Evolutionary conservation across 30 jellyfish, hydroid and myxozoan species (phyloP).

Genomic region (Aurelia sp.): DNA sequence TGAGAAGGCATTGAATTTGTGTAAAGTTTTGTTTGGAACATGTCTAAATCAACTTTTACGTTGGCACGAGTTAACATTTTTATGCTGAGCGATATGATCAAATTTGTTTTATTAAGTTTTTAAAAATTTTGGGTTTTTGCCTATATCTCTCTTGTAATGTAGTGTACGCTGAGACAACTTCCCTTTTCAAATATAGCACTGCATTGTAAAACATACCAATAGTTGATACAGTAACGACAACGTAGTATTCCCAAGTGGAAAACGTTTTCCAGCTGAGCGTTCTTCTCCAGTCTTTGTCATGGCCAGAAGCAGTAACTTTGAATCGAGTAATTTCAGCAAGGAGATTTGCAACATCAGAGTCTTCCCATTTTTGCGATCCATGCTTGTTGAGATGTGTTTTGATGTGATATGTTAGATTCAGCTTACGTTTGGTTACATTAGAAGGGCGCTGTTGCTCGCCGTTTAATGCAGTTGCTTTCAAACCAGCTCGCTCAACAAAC

Average conservation of each 20-base stretch:
- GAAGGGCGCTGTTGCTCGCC: slow-evolving; percentile 21
- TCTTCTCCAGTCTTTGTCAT: slow-evolving; percentile 13
- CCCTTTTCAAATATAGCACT: no score
- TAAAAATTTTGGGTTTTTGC: no score
- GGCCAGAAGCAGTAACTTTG: not conserved
- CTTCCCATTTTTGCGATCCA: slow-evolving; percentile 20
- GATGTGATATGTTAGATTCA: slow-evolving; percentile 18
- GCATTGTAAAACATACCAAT: slow-evolving; percentile 15
- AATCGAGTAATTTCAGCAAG: slow-evolving; percentile 4
- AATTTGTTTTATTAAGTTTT: no score
- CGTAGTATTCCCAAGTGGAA: slow-evolving; percentile 44
- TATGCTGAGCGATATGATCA: no score
- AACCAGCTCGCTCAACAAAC: slow-evolving; percentile 54
- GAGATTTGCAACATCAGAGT: slow-evolving; percentile 14
- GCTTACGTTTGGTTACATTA: not conserved
- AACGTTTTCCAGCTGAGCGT: slow-evolving; percentile 17
- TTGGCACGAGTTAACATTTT: no score
- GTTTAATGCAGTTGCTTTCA: not conserved
- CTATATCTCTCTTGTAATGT: no score
- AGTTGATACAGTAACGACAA: slow-evolving; percentile 28
- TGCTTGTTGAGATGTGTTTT: slow-evolving; percentile 26
- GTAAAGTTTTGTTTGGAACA: no score
- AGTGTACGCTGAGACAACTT: no score
- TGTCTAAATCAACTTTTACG: no score
- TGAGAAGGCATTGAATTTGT: no score